These are phyloP conservation scores for Girardinus metallicus DNA, from an alignment of 2,797 vertebrate species.

Conservation along the genomic window DNA sequence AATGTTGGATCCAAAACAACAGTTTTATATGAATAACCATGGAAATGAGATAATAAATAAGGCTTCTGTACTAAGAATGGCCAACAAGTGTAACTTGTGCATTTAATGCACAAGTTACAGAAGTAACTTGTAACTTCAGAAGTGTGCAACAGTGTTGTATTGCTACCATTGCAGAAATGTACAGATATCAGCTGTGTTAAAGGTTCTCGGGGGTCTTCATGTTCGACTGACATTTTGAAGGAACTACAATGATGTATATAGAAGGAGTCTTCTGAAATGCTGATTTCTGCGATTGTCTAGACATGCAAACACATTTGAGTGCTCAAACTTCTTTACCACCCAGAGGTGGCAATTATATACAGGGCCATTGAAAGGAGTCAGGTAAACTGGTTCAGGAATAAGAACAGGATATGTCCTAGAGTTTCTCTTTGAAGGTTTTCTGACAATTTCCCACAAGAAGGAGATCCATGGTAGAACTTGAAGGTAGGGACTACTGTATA, in stretches of 20 bases:
- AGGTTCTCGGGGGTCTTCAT: background rate
- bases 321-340: background rate
- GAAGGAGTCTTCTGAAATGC: background rate
- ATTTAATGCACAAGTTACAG: no score
- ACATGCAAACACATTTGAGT: background rate
- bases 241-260: background rate
- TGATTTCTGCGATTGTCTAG: background rate
- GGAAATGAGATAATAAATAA: background rate
- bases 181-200: background rate
- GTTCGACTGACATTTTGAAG: background rate
- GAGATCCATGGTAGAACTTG: background rate
- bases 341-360: background rate
- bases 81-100: background rate
- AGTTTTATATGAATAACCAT: background rate
- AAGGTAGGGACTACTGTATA: background rate
- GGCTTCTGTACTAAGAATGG: background rate
- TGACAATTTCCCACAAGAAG: background rate
- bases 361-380: background rate
- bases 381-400: background rate
- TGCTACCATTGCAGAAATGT: background rate
- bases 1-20: background rate
- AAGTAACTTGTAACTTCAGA: no score
- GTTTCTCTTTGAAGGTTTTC: background rate
- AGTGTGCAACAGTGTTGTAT: background rate
- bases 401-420: background rate